Evolutionary conservation across 2,113 vertebrate species (phyloP).

Genomic region (Artemisiospiza belli): DNA sequence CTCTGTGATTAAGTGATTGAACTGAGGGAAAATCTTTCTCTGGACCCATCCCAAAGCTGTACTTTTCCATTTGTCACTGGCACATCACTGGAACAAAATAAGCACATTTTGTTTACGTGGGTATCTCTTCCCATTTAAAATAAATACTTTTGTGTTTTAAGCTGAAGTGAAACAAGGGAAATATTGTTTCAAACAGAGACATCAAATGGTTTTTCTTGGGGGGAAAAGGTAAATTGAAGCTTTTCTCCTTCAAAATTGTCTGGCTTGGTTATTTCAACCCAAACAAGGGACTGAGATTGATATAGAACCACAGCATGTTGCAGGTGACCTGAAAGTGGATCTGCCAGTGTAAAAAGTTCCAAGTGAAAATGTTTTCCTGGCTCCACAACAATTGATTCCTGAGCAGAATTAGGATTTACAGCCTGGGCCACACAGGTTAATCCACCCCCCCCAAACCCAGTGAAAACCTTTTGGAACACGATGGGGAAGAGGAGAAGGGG

Average conservation of each 20-base stretch:
- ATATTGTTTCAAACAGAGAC: not conserved
- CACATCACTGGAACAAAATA: not conserved
- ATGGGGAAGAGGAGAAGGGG: not conserved
- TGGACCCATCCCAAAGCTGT: not conserved
- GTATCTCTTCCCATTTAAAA: not conserved
- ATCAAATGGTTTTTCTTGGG: not conserved
- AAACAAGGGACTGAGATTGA: not conserved
- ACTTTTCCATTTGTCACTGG: slow-evolving; percentile 1
- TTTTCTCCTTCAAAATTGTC: slow-evolving; percentile 25
- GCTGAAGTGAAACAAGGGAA: not conserved
- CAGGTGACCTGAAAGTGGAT: not conserved
- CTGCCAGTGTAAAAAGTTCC: not conserved
- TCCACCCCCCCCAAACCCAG: not conserved
- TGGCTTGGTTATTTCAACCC: not conserved
- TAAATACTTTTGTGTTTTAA: not conserved
- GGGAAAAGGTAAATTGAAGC: not conserved
- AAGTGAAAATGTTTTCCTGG: slow-evolving; percentile 12
- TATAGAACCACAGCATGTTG: not conserved
- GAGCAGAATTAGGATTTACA: slow-evolving; percentile 17
- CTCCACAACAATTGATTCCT: not conserved
- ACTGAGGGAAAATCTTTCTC: not conserved
- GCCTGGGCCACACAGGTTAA: not conserved
- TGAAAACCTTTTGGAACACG: not conserved
- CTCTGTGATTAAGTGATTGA: not conserved
- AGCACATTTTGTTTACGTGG: not conserved